Evolutionary conservation across 2,113 vertebrate genomes (phyloP), one percentile per base, ranked within the genome.

Genomic region (Gorilla gorilla): DNA sequence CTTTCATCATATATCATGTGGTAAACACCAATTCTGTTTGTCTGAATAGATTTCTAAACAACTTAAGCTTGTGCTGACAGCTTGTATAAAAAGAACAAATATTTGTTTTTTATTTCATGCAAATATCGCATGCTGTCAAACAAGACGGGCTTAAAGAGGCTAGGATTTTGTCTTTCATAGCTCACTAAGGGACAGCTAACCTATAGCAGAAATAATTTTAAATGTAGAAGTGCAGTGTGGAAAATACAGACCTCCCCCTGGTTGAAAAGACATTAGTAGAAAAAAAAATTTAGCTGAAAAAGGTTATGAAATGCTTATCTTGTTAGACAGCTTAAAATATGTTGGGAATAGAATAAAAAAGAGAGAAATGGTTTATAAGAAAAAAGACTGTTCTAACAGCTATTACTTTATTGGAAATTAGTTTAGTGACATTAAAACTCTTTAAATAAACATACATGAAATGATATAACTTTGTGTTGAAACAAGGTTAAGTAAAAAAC

Each of bases 21-120:
- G 38, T 90, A 97, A 82, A 57, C 79, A 12, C 83, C 43, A 48
- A 48, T 96, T 97, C 95, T 95, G 32, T 93, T 98, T 92, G 90
- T 85, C 70, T 55, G 79, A 93, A 89, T 27, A 94, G 90, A 80
- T 98, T 94, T 95, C 82, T 82, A 45, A 94, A 96, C 78, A 94
- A 92, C 14, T 13, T 76, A 84, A 73, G 68, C 94, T 96, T 93
- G 68, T 89, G 66, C 88, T 96, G 98, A 98, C 98, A 97, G 93
- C 95, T 97, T 94, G 82, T 84, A 86, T 52, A 89, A 82, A 97
- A 97, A 97, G 80, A 97, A 95, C 94, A 98, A 98, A 98, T 95
- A 96, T 97, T 97, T 97, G 96, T 91, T 98, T 98, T 96, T 97
- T 96, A 96, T 90, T 97, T 97, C 93, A 89, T 92, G 96, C 98